Evolutionary conservation across 1,140 invertebrate genomes (phyloP).

Genomic region (Cydia fagiglandana): DNA sequence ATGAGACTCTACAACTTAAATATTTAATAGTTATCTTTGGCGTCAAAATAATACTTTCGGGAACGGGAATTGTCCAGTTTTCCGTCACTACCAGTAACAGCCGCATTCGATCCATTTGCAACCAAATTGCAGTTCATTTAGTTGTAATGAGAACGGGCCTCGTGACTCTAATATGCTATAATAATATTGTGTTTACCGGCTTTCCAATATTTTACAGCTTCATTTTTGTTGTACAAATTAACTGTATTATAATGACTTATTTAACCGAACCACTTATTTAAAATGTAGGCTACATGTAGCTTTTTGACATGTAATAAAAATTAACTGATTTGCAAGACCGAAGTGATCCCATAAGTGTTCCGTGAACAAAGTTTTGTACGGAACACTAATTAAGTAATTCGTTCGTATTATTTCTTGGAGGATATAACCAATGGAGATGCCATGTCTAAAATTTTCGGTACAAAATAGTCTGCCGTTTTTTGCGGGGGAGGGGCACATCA

Average conservation of each 20-base stretch:
- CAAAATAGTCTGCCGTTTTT: too few species aligned
- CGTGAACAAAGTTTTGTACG: too few species aligned
- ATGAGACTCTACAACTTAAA: too few species aligned
- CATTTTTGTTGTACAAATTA: slow-evolving; percentile 9
- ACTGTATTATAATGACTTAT: neutral
- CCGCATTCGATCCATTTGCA: slow-evolving; percentile 53
- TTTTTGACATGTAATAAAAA: neutral
- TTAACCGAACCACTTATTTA: neutral
- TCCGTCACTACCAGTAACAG: slow-evolving; percentile 29
- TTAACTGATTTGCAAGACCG: too few species aligned
- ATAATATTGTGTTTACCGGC: slow-evolving; percentile 45
- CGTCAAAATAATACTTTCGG: too few species aligned
- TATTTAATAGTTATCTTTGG: too few species aligned
- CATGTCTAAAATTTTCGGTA: too few species aligned
- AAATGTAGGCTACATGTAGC: neutral
- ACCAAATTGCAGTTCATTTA: slow-evolving; percentile 62
- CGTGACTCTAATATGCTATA: slow-evolving; percentile 55
- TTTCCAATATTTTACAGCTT: neutral
- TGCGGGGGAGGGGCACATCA: too few species aligned
- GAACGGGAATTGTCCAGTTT: neutral
- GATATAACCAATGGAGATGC: too few species aligned
- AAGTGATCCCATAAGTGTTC: too few species aligned
- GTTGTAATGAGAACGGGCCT: slow-evolving; percentile 59
- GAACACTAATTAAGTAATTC: too few species aligned
- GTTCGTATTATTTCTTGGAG: too few species aligned